Evolutionary conservation across 1,140 invertebrate species (phyloP).

Genomic region (Meloidogyne hapla): DNA sequence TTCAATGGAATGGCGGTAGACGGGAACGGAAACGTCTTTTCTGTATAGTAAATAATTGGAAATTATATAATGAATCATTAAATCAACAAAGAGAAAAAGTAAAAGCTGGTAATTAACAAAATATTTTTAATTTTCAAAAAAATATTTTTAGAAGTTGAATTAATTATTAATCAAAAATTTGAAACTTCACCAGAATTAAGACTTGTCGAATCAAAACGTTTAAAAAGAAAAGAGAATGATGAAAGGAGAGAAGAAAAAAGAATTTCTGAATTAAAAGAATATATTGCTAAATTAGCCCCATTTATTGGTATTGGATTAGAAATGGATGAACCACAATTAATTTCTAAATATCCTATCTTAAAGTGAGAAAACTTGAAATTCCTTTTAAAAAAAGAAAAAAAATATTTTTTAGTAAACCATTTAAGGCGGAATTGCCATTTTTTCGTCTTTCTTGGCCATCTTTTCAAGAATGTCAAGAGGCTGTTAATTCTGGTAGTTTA

Average conservation of each 20-base stretch:
- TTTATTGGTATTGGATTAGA: conserved; percentile 15
- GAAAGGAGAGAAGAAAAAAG: not conserved
- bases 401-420: not conserved
- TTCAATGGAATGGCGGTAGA: not conserved
- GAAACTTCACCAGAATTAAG: not conserved
- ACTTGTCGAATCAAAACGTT: not conserved
- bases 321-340: conserved; percentile 22
- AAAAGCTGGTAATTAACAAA: not conserved
- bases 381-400: not conserved
- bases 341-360: conserved; percentile 23
- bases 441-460: conserved; percentile 22
- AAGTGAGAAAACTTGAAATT: conserved; percentile 14
- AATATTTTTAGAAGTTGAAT: not conserved
- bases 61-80: conserved; percentile 23
- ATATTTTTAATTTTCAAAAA: not conserved
- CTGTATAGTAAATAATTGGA: conserved; percentile 30
- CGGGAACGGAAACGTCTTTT: conserved; percentile 12
- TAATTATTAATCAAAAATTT: not conserved
- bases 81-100: conserved; percentile 8
- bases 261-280: not conserved
- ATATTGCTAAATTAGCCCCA: not conserved
- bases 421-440: not conserved
- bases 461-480: conserved; percentile 18
- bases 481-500: not conserved
- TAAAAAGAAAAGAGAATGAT: conserved; percentile 13